These are phyloP conservation scores for Cynopterus brachyotis DNA, from an alignment of 2,113 vertebrate species.

Conservation along the genomic window DNA sequence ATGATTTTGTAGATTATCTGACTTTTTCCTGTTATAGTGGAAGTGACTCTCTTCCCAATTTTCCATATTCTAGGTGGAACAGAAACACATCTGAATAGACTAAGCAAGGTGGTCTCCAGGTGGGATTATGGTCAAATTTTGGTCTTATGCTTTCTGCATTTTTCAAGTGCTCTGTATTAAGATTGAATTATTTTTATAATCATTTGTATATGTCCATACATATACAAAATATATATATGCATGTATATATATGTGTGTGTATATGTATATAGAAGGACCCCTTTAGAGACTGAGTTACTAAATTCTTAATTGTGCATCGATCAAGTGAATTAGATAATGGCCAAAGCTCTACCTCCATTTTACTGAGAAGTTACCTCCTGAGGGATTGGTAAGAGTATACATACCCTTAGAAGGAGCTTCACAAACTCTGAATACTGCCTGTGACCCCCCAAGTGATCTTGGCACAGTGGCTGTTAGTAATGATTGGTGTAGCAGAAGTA, in stretches of 20 bases:
- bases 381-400: not conserved
- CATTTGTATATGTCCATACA: not conserved
- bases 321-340: not conserved
- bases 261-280: not conserved
- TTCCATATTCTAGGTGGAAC: not conserved
- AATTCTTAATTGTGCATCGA: not conserved
- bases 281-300: conserved; percentile 62
- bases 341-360: not conserved
- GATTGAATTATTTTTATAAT: not conserved
- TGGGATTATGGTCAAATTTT: not conserved
- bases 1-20: not conserved
- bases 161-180: not conserved
- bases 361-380: not conserved
- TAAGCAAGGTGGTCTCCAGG: not conserved
- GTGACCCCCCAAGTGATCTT: not conserved
- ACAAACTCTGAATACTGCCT: not conserved
- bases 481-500: not conserved
- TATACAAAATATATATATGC: not conserved
- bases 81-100: not conserved
- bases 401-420: not conserved
- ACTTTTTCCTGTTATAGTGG: not conserved
- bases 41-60: not conserved
- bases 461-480: not conserved
- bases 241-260: not conserved
- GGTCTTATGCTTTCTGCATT: not conserved